Evolutionary conservation across 2,113 vertebrate genomes (phyloP), one percentile per base, ranked within the genome.

Genomic region (Odontophorus gujanensis): DNA sequence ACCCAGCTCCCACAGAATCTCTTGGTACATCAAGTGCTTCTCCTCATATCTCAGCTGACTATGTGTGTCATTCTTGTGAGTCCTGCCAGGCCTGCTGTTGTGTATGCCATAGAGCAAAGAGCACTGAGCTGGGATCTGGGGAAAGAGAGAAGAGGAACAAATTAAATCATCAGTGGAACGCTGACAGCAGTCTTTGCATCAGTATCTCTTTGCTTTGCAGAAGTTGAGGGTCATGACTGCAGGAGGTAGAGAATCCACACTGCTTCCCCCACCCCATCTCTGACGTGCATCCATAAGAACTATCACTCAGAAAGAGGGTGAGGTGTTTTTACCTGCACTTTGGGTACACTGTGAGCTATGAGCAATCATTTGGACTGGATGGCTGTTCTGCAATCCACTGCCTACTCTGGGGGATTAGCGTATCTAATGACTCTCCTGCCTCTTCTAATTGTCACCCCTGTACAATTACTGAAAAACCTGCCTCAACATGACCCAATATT

Each of bases 381-480:
- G 89, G 78, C 67, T 85, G 42, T 92, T 95, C 93, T 95, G 94
- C 95, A 97, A 95, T 95, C 72, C 51, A 72, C 94, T 94, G 94
- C 95, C 94, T 96, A 94, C 91, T 93, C 89, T 72, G 79, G 79
- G 55, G 71, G 81, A 97, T 96, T 93, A 96, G 75, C 57, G 2
- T 78, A 74, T 72, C 71, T 96, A 95, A 95, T 94, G 90, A 96
- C 57, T 17, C 91, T 95, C 87, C 91, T 95, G 89, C 91, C 89
- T 89, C 85, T 94, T 92, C 79, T 96, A 92, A 95, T 96, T 96
- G 96, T 85, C 92, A 79, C 30, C 68, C 68, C 75, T 87, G 67
- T 87, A 95, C 89, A 94, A 93, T 96, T 91, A 95, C 79, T 94
- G 89, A 93, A 96, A 94, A 96, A 91, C 95, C 65, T 96, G 91